Evolutionary conservation across 1,140 invertebrate genomes (phyloP), one percentile per base, ranked within the genome.

Genomic region (Mamestra configurata): DNA sequence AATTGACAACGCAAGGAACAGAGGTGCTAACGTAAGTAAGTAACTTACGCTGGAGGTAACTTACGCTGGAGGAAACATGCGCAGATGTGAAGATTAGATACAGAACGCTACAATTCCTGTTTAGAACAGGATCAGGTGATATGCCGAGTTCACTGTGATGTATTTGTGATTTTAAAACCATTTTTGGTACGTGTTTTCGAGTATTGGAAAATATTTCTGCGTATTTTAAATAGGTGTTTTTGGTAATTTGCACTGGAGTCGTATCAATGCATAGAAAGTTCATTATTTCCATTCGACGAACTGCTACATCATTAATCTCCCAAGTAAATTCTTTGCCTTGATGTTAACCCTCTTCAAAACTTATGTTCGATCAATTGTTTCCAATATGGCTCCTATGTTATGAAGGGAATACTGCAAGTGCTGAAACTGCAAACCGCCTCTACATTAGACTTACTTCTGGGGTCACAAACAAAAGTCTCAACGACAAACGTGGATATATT

Each of bases 51-150:
- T 83, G 79, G 55, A 76, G 80, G 84, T 86, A 92, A 91, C 89
- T n/a, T n/a, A 77, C 61, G 81, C 71, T 83, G 79, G 55, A 76
- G 80, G 84, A 86, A 92, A 91, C 89, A 86, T 88, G 87, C 86
- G 66, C 85, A 89, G 91, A 93, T 93, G 84, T 71, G 70, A 59
- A 92, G 90, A 91, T 91, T 92, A 93, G 90, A 93, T 93, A 85
- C 71, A 81, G 87, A 85, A 83, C 83, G 86, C n/a, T 77, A 90
- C 86, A 87, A 77, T 86, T 84, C 85, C 85, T 82, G 85, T 85
- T 85, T 82, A 80, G 82, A 86, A 85, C 85, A 83, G 87, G 84
- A 86, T 86, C 37, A 79, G 71, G 79, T 68, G 75, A 77, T 77
- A 51, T 35, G 18, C 72, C 31, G 51, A 77, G 79, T 82, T 82